Base-by-base conservation (phyloP, 1,140 invertebrate genomes). In the Drosophila subpulchrella region DNA sequence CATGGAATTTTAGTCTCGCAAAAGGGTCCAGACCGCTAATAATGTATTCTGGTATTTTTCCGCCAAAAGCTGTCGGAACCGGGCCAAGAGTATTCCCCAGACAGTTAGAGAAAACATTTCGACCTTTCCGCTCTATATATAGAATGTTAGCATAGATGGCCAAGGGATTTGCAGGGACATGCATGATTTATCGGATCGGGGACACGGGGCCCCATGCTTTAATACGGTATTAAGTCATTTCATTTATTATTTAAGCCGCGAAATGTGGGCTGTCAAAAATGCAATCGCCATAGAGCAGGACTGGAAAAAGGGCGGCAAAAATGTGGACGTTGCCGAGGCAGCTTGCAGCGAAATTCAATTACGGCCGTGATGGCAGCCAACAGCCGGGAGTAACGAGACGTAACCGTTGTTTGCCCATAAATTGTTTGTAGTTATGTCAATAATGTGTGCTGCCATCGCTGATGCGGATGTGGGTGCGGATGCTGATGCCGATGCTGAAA, bases 381-480 rank as follows among this genome's bases (percentile, higher is more conserved):
- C 48, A 58, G 55, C 41, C 53, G 60, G 75, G 47, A 56, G 57
- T 86, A 85, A 86, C 82, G 82, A 85, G 78, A 86, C 83, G 82
- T 78, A 85, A 86, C 82, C 70, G 74, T 78, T 85, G 82, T 85
- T 85, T 86, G 81, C 82, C 76, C 81, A 85, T 86, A 85, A 85
- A 85, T 81, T 86, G 82, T 86, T 86, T 78, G 82, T 75, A 81
- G 82, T 78, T 85, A 86, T 85, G 83, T 80, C 82, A 86, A 81
- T 86, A 81, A 86, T 85, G 62, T 67, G 57, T 65, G 55, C 65
- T 68, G 62, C 46, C 65, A 62, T 47, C 48, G 70, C 50, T 34
- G 50, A 53, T 61, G 41, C 50, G 24, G 34, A 24, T 56, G 68
- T 53, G 60, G 38, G 27, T 48, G 48, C 27, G 27, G 11, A 32